Evolutionary conservation across 2,888 invertebrate species (phyloP).

Genomic region (Drosophila percnosoma): DNA sequence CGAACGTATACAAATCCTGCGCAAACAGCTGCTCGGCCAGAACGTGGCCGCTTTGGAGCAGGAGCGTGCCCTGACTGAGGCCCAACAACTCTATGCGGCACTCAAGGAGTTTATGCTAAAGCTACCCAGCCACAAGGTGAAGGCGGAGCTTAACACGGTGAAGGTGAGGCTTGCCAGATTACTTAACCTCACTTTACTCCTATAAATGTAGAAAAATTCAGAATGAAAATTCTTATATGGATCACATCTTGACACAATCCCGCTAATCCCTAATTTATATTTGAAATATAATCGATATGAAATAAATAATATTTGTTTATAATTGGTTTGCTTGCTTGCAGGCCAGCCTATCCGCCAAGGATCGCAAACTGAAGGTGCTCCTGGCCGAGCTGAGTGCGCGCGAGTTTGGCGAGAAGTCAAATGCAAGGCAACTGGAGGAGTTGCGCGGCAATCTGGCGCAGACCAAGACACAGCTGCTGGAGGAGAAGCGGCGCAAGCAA

Average conservation of each 20-base stretch:
- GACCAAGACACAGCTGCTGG: slow-evolving; percentile 79
- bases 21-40: slow-evolving; percentile 82
- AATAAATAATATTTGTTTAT: not conserved
- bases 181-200: not conserved
- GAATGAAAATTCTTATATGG: not conserved
- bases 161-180: slow-evolving; percentile 65
- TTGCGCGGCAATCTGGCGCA: slow-evolving; percentile 76
- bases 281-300: slow-evolving; percentile 13
- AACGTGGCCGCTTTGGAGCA: slow-evolving; percentile 81
- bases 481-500: slow-evolving; percentile 82
- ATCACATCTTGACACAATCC: not conserved
- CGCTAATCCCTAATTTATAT: not conserved
- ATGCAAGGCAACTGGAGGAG: slow-evolving; percentile 76
- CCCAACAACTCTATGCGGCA: slow-evolving; percentile 81
- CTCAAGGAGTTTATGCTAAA: slow-evolving; percentile 84
- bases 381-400: slow-evolving; percentile 81
- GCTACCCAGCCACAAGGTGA: slow-evolving; percentile 83
- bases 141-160: slow-evolving; percentile 82
- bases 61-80: slow-evolving; percentile 81
- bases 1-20: slow-evolving; percentile 91
- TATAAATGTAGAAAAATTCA: too few species aligned
- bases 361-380: slow-evolving; percentile 82
- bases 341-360: slow-evolving; percentile 80
- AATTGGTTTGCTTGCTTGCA: slow-evolving; percentile 34
- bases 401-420: slow-evolving; percentile 80